Base-by-base conservation (phyloP, 2,888 invertebrate species). In the Dicyrtoma fusca region DNA sequence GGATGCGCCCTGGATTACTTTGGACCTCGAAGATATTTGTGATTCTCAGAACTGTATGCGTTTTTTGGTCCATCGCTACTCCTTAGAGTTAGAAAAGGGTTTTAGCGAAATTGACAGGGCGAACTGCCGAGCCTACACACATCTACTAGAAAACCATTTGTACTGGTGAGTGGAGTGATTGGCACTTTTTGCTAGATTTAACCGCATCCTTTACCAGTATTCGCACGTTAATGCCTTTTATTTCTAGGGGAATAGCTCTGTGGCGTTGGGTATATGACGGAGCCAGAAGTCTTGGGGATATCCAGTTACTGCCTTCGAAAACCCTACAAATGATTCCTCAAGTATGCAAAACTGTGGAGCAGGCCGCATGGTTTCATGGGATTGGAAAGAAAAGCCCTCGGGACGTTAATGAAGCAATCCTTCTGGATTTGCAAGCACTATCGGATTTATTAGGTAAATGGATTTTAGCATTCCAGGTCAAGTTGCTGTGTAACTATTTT, bases 231-330 rank as follows among this genome's bases (percentile, higher is more conserved):
- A n/a, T 2, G 17, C 17, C 47, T 8, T 44, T 63, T 17, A 42
- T 34, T 34, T 34, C 8, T 8, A 78, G 78, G 79, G 78, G 79
- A 6, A 78, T 79, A 17, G 76, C 78, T 13, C 64, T 79, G 11
- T 79, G 77, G 77, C 61, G 79, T 25, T 79, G 79, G 79, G 79
- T 79, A 14, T 79, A 79, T 51, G 79, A 79, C 34, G 76, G 74
- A 17, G 78, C 76, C 0, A 65, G 70, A 44, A 73, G 66, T 49
- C 25, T 79, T 13, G 69, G 70, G 57, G 73, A 77, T 17, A 78
- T 79, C 59, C 79, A 79, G 53, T 51, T 73, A 14, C 69, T 79
- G 10, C 75, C 79, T 19, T 25, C 65, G n/a, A 71, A 73, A 64
- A 77, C 76, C 0, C 47, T 71, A 6, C 63, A 68, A 23, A 61